phyloP scores from a whole-genome alignment of 2,888 invertebrate species.

The Pseudoips prasinana region DNA sequence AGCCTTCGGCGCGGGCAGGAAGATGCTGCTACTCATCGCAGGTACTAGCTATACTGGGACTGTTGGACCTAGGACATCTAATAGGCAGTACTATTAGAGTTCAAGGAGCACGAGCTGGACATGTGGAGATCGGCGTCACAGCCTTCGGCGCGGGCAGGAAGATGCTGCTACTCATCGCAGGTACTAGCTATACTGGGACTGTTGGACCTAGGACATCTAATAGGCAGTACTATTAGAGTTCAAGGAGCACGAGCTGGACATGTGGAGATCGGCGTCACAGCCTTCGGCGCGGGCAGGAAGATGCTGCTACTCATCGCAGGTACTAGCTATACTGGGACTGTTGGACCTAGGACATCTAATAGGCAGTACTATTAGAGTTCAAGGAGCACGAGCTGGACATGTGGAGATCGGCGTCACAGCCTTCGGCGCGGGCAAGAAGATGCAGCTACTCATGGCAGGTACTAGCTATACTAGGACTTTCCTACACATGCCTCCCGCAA shows the following conservation, averaged over 20 bases:
- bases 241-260: constrained; percentile 93
- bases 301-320: constrained; percentile 93
- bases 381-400: constrained; percentile 94
- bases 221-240: no score
- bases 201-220: no score
- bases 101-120: constrained; percentile 94
- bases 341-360: no score
- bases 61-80: no score
- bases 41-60: no score
- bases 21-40: constrained; percentile 93
- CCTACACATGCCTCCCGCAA: no score
- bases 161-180: constrained; percentile 92
- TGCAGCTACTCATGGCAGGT: constrained; percentile 92
- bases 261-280: constrained; percentile 93
- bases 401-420: constrained; percentile 93
- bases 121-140: constrained; percentile 92
- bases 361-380: no score
- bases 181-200: no score
- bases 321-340: no score
- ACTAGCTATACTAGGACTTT: no score
- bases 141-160: constrained; percentile 96
- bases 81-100: no score
- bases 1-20: constrained; percentile 96
- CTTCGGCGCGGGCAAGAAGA: constrained; percentile 95
- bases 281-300: constrained; percentile 96